Base-by-base conservation (phyloP, 2,797 vertebrate species). In the Lepus townsendii region DNA sequence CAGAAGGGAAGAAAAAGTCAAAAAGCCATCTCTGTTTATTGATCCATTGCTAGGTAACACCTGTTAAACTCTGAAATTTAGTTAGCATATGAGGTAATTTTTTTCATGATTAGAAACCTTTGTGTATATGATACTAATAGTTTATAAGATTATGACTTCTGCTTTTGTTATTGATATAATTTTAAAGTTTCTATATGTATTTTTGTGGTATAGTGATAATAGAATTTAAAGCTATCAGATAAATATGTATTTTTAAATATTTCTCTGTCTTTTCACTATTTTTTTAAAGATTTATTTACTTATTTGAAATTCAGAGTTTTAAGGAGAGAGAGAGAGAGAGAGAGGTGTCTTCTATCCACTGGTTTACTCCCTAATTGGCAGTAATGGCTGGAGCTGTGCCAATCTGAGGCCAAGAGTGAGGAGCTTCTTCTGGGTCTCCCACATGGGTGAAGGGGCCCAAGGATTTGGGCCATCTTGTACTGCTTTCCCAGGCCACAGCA, bases 61-160 rank as follows among this genome's bases (percentile, higher is more conserved):
- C 10, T 79, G 38, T 85, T 42, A 27, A 63, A 47, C 75, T 94
- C 83, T 73, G 80, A 93, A 95, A 83, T 68, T 38, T 90, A 72
- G 88, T 71, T 90, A 86, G 35, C 27, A 32, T 91, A 12, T 73
- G 91, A 93, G 22, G 19, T 42, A 79, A 78, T 95, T 10, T 19
- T 69, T 65, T 89, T 91, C 24, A 91, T 47, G 12, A 42, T 62
- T 54, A 92, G 26, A 89, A 93, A 83, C 32, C 80, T 83, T 73
- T 87, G 19, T 71, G 5, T 84, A 69, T 60, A 69, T 27, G 24
- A 50, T 65, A 93, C 9, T 30, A 52, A 50, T 72, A 95, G 84
- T 96, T 94, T 86, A 69, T 94, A 88, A 79, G 71, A 90, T 24
- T 83, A 3, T 89, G 57, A 63, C 27, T 92, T 92, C 12, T 75